These are phyloP conservation scores for Prunella himalayana DNA, from an alignment of 2,113 vertebrate genomes.

Conservation along the genomic window DNA sequence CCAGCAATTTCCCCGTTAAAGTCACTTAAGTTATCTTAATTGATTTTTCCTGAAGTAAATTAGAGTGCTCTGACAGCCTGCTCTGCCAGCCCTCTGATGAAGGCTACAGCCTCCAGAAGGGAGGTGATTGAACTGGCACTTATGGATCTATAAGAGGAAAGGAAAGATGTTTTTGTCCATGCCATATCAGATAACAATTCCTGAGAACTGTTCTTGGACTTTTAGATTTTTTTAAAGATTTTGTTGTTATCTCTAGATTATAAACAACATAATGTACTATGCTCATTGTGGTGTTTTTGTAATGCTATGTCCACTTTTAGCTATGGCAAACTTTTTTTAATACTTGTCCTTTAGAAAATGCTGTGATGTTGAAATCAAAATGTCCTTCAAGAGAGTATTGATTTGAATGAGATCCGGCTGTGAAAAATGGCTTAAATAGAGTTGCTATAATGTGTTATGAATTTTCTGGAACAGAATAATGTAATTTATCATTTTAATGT, in stretches of 20 bases:
- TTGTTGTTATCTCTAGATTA: background rate
- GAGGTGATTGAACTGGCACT: background rate
- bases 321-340: background rate
- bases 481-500: slow-evolving; percentile 10
- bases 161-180: background rate
- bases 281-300: background rate
- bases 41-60: slow-evolving; percentile 31
- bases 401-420: background rate
- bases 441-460: background rate
- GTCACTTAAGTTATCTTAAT: background rate
- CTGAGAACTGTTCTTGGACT: background rate
- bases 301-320: background rate
- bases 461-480: background rate
- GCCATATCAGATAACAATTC: background rate
- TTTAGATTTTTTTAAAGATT: background rate
- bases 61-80: background rate
- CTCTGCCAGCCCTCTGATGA: background rate
- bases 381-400: background rate
- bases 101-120: background rate
- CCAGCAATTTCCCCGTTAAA: background rate
- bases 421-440: slow-evolving; percentile 30
- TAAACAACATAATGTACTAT: background rate
- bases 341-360: background rate
- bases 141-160: background rate
- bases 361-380: slow-evolving; percentile 17